phyloP scores from a whole-genome alignment of 2,113 vertebrate genomes.

The Tachycineta bicolor region DNA sequence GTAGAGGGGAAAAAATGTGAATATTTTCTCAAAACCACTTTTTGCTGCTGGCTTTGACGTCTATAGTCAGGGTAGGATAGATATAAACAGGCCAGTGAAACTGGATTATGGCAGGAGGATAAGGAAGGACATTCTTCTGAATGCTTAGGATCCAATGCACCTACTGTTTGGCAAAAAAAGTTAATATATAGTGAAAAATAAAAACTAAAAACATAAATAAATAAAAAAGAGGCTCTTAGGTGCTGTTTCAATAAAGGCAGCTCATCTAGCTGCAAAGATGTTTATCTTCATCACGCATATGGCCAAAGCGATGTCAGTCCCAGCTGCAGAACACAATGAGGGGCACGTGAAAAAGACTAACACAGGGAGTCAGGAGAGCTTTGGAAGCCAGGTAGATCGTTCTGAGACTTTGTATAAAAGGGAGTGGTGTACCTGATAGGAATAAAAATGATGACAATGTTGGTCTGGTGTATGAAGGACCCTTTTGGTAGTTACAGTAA shows the following conservation, averaged over 20 bases:
- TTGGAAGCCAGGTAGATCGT: not conserved
- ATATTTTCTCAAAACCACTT: not conserved
- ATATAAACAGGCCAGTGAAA: not conserved
- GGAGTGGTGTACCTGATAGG: not conserved
- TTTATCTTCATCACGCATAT: not conserved
- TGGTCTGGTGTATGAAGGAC: not conserved
- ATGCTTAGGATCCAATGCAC: not conserved
- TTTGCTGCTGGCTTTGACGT: not conserved
- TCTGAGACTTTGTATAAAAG: not conserved
- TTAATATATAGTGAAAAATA: not conserved
- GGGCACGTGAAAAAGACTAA: not conserved
- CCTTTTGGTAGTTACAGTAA: not conserved
- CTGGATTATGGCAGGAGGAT: not conserved
- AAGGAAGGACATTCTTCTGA: not conserved
- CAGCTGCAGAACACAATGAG: not conserved
- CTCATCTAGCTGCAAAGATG: not conserved
- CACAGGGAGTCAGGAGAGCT: not conserved
- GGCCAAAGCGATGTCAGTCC: not conserved
- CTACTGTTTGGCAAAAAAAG: not conserved
- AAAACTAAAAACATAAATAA: not conserved
- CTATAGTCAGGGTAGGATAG: not conserved
- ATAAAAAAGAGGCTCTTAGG: not conserved
- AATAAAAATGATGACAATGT: not conserved
- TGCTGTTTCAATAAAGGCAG: not conserved
- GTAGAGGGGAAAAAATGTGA: rapidly evolving